A percentile compares a stretch with the other conserved stretches of the same genome.
These are phyloP conservation scores for Passer montanus DNA, from an alignment of 2,113 vertebrate genomes.

Conservation along the genomic window DNA sequence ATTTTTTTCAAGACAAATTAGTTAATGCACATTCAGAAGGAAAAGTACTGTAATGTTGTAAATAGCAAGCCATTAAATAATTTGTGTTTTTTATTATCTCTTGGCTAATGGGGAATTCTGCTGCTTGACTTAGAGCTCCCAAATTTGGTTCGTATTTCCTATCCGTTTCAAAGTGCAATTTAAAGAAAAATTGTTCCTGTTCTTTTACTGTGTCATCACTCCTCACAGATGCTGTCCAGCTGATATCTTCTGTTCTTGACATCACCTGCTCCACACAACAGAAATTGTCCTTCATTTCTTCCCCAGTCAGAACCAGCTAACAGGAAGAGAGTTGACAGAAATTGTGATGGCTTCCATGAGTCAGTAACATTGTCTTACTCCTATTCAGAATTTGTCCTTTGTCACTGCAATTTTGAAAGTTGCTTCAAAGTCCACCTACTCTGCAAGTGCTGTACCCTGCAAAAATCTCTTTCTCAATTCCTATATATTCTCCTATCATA, in stretches of 20 bases:
- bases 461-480: neutral
- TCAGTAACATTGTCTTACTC: neutral
- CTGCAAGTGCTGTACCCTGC: neutral
- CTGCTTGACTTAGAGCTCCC: neutral
- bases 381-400: neutral
- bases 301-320: neutral
- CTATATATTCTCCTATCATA: neutral
- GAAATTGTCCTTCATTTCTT: neutral
- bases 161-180: neutral
- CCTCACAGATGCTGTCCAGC: neutral
- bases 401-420: neutral
- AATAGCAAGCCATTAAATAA: neutral
- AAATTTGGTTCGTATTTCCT: neutral
- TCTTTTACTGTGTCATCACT: neutral
- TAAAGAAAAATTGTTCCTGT: neutral
- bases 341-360: neutral
- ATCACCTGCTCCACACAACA: neutral
- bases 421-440: neutral
- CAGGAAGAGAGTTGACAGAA: neutral
- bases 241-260: neutral
- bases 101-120: neutral
- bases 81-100: neutral
- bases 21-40: neutral
- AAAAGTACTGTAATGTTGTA: slow-evolving; percentile 1
- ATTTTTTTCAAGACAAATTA: slow-evolving; percentile 9